Conservation (phyloP, 2,797 vertebrate species). For the Anableps anableps region DNA sequence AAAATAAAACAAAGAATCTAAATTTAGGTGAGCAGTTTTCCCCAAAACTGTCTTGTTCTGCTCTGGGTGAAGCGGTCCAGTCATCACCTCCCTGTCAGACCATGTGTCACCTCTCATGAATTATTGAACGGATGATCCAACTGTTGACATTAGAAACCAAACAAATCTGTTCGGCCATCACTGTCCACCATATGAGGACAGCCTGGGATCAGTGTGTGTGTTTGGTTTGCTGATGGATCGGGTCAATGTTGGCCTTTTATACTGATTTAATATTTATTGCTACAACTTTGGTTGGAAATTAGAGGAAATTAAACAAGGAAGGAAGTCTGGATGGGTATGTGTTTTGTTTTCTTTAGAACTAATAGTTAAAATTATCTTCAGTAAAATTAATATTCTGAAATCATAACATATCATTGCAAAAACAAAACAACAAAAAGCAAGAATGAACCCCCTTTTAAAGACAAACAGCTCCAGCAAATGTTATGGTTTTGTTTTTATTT, state of each 20-base stretch:
- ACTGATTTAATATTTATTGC: slow-evolving; percentile 30
- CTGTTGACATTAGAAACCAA: slow-evolving; percentile 27
- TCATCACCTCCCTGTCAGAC: slow-evolving; percentile 3
- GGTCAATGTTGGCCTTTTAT: slow-evolving; percentile 14
- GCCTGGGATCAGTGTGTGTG: not conserved
- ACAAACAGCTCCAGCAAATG: not conserved
- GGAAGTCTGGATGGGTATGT: not conserved
- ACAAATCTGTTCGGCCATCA: slow-evolving; percentile 26
- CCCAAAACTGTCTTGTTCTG: not conserved
- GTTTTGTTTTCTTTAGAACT: not conserved
- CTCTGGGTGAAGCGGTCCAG: not conserved
- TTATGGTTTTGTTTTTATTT: not conserved
- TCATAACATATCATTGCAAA: not conserved
- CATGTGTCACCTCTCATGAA: slow-evolving; percentile 15
- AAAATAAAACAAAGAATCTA: not conserved
- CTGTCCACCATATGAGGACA: not conserved
- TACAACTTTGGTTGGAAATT: not conserved
- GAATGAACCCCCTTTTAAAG: not conserved
- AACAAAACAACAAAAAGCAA: not conserved
- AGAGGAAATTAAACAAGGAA: not conserved
- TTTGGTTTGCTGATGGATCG: slow-evolving; percentile 15
- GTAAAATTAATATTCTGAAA: not conserved
- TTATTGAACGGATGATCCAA: slow-evolving; percentile 28
- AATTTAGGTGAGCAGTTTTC: not conserved
- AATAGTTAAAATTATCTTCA: not conserved